These are phyloP conservation scores for Prolemur simus DNA, from an alignment of 2,113 vertebrate genomes.

Conservation along the genomic window DNA sequence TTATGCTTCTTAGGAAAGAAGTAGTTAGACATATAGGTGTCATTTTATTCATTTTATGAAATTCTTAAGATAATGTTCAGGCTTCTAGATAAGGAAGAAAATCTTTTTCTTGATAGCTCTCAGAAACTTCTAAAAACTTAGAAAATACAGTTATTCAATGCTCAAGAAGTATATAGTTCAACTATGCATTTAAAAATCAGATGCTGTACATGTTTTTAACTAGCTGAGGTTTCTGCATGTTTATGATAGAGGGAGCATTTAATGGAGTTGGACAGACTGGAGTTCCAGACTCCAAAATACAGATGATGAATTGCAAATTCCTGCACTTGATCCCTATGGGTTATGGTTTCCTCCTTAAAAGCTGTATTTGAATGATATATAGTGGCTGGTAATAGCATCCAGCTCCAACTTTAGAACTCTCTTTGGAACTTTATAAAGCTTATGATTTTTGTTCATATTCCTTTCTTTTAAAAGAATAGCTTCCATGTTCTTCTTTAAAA, in stretches of 20 bases:
- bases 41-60: conserved; percentile 36
- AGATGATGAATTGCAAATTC: conserved; percentile 87
- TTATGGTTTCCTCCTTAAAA: conserved; percentile 85
- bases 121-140: conserved; percentile 16
- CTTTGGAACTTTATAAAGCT: conserved; percentile 80
- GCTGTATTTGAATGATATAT: conserved; percentile 83
- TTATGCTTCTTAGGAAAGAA: conserved; percentile 2
- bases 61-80: neutral
- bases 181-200: conserved; percentile 79
- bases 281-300: conserved; percentile 83
- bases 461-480: conserved; percentile 79
- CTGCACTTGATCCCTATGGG: conserved; percentile 83
- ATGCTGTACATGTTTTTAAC: conserved; percentile 79
- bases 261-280: conserved; percentile 79
- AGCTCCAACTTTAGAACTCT: conserved; percentile 81
- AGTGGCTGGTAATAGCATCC: conserved; percentile 82
- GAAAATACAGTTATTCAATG: conserved; percentile 51
- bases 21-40: neutral
- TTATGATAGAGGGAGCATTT: conserved; percentile 82
- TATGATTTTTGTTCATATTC: conserved; percentile 80
- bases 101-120: neutral
- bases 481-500: conserved; percentile 60
- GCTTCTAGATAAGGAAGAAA: neutral
- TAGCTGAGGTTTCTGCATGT: conserved; percentile 76
- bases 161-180: conserved; percentile 70